These are phyloP conservation scores for Catharus minimus DNA, from an alignment of 2,113 vertebrate species.

Conservation along the genomic window DNA sequence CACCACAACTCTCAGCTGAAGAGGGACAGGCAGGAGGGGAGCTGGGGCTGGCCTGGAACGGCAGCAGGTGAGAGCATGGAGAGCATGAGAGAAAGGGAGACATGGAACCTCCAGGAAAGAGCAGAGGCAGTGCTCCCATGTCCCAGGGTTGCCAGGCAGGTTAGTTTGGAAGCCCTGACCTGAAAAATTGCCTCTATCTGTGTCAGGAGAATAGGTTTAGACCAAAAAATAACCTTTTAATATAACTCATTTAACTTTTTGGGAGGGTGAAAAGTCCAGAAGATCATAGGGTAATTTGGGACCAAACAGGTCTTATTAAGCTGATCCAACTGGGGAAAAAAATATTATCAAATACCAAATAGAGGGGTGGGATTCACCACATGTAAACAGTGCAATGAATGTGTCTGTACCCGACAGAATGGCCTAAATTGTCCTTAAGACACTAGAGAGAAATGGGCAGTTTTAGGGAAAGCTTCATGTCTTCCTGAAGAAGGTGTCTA, in stretches of 20 bases:
- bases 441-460: constrained; percentile 14
- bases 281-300: not conserved
- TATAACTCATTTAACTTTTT: not conserved
- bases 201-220: not conserved
- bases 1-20: not conserved
- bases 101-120: fast-evolving
- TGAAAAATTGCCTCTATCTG: not conserved
- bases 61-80: not conserved
- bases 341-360: not conserved
- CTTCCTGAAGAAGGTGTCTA: constrained; percentile 38
- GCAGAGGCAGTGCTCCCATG: fast-evolving
- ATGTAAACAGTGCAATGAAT: not conserved
- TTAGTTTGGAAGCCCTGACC: not conserved
- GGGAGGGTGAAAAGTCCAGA: not conserved
- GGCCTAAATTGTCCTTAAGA: not conserved
- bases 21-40: not conserved
- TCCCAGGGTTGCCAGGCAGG: fast-evolving
- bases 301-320: not conserved
- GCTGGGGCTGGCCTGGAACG: not conserved
- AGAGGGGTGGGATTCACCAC: not conserved
- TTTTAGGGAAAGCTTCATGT: constrained; percentile 42
- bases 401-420: not conserved
- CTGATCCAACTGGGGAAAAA: not conserved
- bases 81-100: not conserved
- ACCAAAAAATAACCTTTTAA: not conserved